Conservation (phyloP, 2,797 vertebrate genomes). For the Otus scops region DNA sequence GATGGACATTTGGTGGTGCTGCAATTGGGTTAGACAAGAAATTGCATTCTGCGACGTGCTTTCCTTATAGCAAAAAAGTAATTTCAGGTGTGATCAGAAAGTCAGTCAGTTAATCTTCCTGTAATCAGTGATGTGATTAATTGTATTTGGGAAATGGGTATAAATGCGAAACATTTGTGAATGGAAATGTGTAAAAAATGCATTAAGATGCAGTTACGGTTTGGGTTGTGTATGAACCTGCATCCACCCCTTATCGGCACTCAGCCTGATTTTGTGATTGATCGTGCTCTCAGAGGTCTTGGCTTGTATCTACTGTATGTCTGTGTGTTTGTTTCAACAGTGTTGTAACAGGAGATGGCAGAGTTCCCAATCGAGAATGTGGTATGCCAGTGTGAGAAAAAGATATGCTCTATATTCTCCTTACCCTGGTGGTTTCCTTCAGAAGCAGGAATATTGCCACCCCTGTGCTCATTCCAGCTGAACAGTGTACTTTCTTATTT, state of each 20-base stretch:
- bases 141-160: background rate
- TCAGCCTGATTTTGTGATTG: background rate
- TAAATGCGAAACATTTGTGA: accelerated
- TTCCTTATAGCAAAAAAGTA: background rate
- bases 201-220: accelerated
- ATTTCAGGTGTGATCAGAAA: background rate
- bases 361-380: background rate
- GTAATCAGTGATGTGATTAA: background rate
- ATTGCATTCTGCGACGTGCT: background rate
- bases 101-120: background rate
- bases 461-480: background rate
- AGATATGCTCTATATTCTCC: background rate
- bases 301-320: accelerated
- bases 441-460: background rate
- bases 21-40: background rate
- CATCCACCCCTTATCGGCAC: accelerated
- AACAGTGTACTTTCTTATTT: background rate
- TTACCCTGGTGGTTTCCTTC: background rate
- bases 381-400: background rate
- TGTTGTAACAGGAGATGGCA: constrained; percentile 7
- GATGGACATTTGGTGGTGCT: accelerated
- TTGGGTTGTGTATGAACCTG: background rate
- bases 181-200: background rate
- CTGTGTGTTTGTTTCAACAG: background rate
- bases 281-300: background rate